Percentiles rank a stretch among this genome's conserved stretches.
phyloP scores from a whole-genome alignment of 2,113 vertebrate species.

The Isichthys henryi region DNA sequence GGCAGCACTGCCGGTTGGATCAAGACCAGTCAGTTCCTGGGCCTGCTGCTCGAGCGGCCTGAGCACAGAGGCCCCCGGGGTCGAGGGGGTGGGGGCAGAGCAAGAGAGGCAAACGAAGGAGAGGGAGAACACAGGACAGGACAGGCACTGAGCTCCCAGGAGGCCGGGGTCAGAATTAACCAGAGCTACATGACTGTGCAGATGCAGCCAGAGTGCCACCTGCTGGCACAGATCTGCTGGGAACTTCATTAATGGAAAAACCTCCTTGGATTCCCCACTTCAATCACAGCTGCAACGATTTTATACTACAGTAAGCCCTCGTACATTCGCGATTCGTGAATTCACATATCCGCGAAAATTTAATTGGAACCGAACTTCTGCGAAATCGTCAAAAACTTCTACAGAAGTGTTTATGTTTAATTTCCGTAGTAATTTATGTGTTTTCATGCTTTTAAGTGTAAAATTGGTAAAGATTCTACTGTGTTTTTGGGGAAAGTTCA shows the following conservation, averaged over 20 bases:
- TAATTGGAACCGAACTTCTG: too few relatives aligned
- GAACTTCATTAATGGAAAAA: neutral
- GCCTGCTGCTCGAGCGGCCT: constrained; percentile 67
- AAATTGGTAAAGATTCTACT: too few relatives aligned
- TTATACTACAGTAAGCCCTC: neutral
- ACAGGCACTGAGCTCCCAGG: neutral
- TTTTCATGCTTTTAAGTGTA: too few relatives aligned
- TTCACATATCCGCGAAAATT: too few relatives aligned
- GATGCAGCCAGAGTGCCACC: neutral
- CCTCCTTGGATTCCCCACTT: neutral
- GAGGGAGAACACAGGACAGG: neutral
- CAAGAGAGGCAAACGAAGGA: neutral
- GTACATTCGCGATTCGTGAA: too few relatives aligned
- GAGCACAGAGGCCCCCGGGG: neutral
- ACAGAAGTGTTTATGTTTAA: too few relatives aligned
- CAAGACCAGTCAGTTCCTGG: constrained; percentile 34
- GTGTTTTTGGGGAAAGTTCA: too few relatives aligned
- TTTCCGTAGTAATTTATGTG: too few relatives aligned
- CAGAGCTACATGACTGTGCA: neutral
- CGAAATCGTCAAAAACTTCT: too few relatives aligned
- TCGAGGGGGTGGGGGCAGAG: neutral
- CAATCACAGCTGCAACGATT: neutral
- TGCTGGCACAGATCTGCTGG: neutral
- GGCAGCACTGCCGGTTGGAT: constrained; percentile 49
- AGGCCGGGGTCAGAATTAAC: neutral